Percentiles rank a stretch among this genome's conserved stretches.
Evolutionary conservation across 1,140 invertebrate genomes (phyloP).

Genomic region (Drosophila watanabei): DNA sequence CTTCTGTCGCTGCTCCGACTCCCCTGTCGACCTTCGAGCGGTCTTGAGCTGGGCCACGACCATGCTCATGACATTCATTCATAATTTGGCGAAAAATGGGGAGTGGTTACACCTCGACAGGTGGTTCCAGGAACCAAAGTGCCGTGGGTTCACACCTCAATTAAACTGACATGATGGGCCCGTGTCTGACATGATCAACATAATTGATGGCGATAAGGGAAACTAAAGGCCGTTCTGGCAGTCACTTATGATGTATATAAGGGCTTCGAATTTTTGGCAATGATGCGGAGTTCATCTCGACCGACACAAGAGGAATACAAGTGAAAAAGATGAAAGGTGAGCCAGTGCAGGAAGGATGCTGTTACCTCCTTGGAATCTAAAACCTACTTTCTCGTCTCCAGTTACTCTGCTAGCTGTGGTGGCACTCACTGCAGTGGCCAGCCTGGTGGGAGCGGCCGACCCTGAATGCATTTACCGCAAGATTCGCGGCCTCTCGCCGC

Average conservation of each 20-base stretch:
- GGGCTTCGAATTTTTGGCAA: slow-evolving; percentile 56
- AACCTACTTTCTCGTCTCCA: slow-evolving; percentile 1
- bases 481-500: slow-evolving; percentile 57
- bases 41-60: slow-evolving; percentile 21
- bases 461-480: slow-evolving; percentile 78
- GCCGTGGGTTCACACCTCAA: slow-evolving; percentile 54
- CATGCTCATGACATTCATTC: slow-evolving; percentile 61
- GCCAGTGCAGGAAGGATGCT: background rate
- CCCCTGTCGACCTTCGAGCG: background rate
- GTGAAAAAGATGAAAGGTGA: slow-evolving; percentile 69
- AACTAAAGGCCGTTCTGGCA: background rate
- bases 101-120: slow-evolving; percentile 43
- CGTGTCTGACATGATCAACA: slow-evolving; percentile 59
- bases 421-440: slow-evolving; percentile 56
- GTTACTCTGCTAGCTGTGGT: slow-evolving; percentile 76
- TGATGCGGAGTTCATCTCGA: slow-evolving; percentile 63
- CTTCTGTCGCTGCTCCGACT: background rate
- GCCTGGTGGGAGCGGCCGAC: slow-evolving; percentile 64
- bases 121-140: slow-evolving; percentile 60
- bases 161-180: slow-evolving; percentile 55
- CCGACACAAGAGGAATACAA: slow-evolving; percentile 63
- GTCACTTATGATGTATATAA: slow-evolving; percentile 57
- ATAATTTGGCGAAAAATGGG: slow-evolving; percentile 39
- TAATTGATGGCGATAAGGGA: slow-evolving; percentile 43
- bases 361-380: slow-evolving; percentile 1